A percentile compares a stretch with the other conserved stretches of the same genome.
phyloP scores from a whole-genome alignment of 2,113 vertebrate species.

The Dasyornis broadbenti region DNA sequence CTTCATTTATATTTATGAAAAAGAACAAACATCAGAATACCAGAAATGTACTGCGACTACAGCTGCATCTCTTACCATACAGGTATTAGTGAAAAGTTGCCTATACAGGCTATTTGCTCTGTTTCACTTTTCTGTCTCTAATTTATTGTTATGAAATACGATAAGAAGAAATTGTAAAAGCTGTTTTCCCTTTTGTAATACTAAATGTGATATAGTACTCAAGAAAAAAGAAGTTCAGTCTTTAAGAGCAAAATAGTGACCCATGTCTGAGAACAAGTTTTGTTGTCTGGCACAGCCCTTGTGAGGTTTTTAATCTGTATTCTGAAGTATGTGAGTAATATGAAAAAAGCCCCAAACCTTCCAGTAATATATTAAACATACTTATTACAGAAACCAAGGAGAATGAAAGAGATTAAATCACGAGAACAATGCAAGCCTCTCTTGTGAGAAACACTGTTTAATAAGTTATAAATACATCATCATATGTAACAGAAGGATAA shows the following conservation, averaged over 20 bases:
- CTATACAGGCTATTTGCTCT: neutral
- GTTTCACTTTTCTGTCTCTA: neutral
- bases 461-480: neutral
- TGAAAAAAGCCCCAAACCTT: neutral
- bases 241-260: neutral
- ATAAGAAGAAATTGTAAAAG: neutral
- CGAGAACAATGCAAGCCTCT: neutral
- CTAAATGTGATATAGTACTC: neutral
- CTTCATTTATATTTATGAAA: neutral
- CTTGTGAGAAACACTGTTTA: neutral
- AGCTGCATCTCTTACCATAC: neutral
- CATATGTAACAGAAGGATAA: neutral
- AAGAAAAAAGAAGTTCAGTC: neutral
- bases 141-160: neutral
- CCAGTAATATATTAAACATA: slow-evolving; percentile 5
- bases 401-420: neutral
- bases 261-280: neutral
- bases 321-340: neutral
- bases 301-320: neutral
- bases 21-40: neutral
- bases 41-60: neutral
- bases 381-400: neutral
- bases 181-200: neutral
- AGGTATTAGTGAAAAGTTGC: neutral
- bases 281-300: neutral